These are phyloP conservation scores for Sarcophilus harrisii DNA, from an alignment of 2,797 vertebrate species.

Conservation along the genomic window DNA sequence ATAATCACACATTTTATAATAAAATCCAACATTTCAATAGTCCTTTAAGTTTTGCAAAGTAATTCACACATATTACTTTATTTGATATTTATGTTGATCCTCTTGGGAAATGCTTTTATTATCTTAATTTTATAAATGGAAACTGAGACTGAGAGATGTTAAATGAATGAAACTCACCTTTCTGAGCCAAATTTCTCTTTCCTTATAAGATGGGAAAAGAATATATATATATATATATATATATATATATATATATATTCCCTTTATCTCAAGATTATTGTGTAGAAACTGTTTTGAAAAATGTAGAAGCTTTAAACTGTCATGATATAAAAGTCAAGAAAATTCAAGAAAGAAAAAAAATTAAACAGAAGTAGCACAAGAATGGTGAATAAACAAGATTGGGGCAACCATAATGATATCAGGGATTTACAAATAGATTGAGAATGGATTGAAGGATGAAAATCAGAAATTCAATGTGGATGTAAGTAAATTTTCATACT, in stretches of 20 bases:
- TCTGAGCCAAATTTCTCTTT: neutral
- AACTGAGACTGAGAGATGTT: neutral
- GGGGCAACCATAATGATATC: neutral
- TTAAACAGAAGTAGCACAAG: neutral
- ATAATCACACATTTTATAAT: neutral
- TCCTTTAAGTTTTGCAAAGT: neutral
- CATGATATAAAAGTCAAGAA: neutral
- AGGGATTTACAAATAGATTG: neutral
- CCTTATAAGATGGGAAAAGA: neutral
- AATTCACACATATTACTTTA: neutral
- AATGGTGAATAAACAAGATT: neutral
- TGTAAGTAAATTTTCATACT: neutral
- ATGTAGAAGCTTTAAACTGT: neutral
- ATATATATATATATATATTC: neutral
- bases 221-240: neutral
- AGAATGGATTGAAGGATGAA: neutral
- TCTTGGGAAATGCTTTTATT: neutral
- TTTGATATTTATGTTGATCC: neutral
- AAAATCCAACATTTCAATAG: neutral
- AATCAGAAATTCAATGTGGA: neutral
- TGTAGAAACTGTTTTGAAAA: neutral
- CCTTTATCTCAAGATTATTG: neutral
- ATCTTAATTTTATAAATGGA: neutral
- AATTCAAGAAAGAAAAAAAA: neutral
- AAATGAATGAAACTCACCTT: neutral